These are phyloP conservation scores for Aegotheles bennettii DNA, from an alignment of 2,113 vertebrate genomes.

Conservation along the genomic window DNA sequence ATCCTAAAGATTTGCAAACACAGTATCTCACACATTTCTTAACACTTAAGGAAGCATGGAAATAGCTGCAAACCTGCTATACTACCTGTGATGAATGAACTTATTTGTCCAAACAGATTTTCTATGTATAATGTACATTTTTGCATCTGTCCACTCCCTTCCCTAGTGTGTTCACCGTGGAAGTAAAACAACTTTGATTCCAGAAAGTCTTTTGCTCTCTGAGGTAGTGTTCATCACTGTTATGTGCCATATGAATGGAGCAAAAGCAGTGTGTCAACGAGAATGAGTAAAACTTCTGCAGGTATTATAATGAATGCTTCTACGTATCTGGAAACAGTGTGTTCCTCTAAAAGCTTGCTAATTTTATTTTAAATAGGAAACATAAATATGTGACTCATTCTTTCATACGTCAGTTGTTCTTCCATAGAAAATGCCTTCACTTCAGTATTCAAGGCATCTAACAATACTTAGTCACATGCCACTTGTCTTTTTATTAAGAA, in stretches of 20 bases:
- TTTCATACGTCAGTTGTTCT: not conserved
- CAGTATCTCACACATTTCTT: not conserved
- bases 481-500: not conserved
- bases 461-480: not conserved
- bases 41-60: not conserved
- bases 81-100: not conserved
- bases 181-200: not conserved
- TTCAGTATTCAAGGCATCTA: not conserved
- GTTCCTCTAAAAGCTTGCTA: slow-evolving; percentile 25
- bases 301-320: not conserved
- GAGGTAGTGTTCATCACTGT: not conserved
- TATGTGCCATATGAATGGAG: not conserved
- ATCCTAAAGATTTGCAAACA: not conserved
- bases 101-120: not conserved
- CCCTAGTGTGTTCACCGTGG: not conserved
- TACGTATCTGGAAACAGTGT: not conserved
- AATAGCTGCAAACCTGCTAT: not conserved
- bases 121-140: not conserved
- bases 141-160: not conserved
- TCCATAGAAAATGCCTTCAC: not conserved
- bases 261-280: not conserved
- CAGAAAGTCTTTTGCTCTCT: not conserved
- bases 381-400: slow-evolving; percentile 52
- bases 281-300: not conserved
- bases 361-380: slow-evolving; percentile 19